These are phyloP conservation scores for Amniataba percoides DNA, from an alignment of 2,797 vertebrate genomes.

Conservation along the genomic window DNA sequence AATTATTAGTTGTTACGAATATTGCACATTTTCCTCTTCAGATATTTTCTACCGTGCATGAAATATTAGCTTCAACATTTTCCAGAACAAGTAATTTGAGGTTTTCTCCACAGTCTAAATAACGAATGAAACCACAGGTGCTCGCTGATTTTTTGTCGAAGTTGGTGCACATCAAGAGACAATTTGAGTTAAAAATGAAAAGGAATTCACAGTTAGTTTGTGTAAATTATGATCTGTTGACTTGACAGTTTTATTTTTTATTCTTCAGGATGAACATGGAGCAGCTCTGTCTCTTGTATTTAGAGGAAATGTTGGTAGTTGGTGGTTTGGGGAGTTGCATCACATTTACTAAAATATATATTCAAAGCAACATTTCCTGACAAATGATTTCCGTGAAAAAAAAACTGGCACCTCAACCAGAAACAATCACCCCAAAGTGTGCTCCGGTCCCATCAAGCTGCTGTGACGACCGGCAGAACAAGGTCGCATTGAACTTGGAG, in stretches of 20 bases:
- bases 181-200: neutral
- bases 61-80: neutral
- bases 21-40: neutral
- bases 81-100: neutral
- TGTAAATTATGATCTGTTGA: neutral
- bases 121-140: neutral
- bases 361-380: neutral
- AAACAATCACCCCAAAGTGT: slow-evolving; percentile 2
- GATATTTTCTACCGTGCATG: neutral
- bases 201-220: neutral
- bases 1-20: neutral
- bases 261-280: no score
- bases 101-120: neutral
- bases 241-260: neutral
- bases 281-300: no score
- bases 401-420: neutral
- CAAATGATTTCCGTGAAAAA: neutral
- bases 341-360: neutral
- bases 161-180: neutral
- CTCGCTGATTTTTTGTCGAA: neutral
- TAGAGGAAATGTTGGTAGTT: no score
- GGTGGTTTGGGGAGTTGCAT: neutral
- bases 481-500: slow-evolving; percentile 48
- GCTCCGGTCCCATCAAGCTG: neutral
- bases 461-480: neutral